Evolutionary conservation across 2,113 vertebrate genomes (phyloP).

Genomic region (Anarhynchus alexandrinus): DNA sequence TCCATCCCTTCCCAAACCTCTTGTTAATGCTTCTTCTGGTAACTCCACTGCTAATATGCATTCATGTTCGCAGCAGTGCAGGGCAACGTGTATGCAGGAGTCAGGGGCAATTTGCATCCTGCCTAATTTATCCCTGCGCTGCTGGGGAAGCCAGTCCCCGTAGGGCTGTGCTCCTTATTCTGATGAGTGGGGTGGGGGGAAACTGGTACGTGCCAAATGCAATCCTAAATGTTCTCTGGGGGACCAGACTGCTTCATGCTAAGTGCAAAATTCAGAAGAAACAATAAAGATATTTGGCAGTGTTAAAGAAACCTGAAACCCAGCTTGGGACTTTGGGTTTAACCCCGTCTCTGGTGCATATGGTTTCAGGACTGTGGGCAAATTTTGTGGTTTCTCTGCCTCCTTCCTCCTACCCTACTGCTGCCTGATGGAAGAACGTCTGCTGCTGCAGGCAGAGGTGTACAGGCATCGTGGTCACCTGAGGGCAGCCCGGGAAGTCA

Average conservation of each 20-base stretch:
- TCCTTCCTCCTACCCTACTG: background rate
- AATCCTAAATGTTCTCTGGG: background rate
- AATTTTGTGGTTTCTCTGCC: background rate
- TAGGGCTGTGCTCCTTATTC: background rate
- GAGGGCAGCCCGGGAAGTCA: background rate
- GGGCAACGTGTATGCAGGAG: background rate
- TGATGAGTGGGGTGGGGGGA: background rate
- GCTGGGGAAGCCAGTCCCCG: background rate
- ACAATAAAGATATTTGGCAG: background rate
- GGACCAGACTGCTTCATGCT: background rate
- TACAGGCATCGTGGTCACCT: rapidly evolving
- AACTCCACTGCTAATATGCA: background rate
- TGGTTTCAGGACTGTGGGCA: background rate
- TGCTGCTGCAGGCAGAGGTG: background rate
- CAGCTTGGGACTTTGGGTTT: background rate
- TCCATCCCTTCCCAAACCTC: background rate
- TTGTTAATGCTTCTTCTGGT: background rate
- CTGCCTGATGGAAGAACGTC: background rate
- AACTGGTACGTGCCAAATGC: background rate
- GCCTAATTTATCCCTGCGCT: background rate
- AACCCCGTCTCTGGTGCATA: background rate
- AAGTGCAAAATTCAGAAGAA: background rate
- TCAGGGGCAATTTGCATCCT: background rate
- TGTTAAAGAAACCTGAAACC: background rate
- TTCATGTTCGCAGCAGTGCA: background rate